Percentiles rank a stretch among this genome's conserved stretches.
Conservation (phyloP, 2,113 vertebrate genomes). For the Etheostoma spectabile region DNA sequence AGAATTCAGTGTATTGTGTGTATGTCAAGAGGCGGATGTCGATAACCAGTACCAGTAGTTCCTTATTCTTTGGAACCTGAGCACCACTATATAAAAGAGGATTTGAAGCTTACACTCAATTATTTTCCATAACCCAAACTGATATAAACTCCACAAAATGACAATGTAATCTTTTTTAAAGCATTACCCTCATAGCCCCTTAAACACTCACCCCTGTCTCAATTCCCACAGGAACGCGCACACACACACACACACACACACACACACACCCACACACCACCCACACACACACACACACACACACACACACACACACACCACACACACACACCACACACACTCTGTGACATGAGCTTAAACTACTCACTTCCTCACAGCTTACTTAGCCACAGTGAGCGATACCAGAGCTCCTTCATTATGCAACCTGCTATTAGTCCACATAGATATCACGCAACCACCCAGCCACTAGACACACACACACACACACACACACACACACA, state of each 20-base stretch:
- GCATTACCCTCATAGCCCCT: conserved; percentile 41
- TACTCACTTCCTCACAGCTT: conserved; percentile 13
- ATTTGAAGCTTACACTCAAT: not conserved
- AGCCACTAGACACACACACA: too few relatives aligned
- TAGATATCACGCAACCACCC: conserved; percentile 24
- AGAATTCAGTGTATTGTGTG: not conserved
- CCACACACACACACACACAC: too few relatives aligned
- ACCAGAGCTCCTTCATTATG: conserved; percentile 45
- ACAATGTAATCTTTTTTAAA: conserved; percentile 16
- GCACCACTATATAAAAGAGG: not conserved
- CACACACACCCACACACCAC: too few relatives aligned
- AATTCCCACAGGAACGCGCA: not conserved
- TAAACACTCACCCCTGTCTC: conserved; percentile 44
- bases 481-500: too few relatives aligned
- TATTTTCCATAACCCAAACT: not conserved
- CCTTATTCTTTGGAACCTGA: conserved; percentile 1
- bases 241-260: too few relatives aligned
- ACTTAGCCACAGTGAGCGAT: conserved; percentile 9
- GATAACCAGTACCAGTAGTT: not conserved
- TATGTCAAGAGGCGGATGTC: not conserved
- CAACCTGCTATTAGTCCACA: conserved; percentile 43
- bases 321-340: not conserved
- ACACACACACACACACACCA: too few relatives aligned
- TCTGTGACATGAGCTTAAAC: not conserved
- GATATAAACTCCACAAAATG: not conserved